Base-by-base conservation (phyloP, 2,113 vertebrate genomes). In the Scomber japonicus region DNA sequence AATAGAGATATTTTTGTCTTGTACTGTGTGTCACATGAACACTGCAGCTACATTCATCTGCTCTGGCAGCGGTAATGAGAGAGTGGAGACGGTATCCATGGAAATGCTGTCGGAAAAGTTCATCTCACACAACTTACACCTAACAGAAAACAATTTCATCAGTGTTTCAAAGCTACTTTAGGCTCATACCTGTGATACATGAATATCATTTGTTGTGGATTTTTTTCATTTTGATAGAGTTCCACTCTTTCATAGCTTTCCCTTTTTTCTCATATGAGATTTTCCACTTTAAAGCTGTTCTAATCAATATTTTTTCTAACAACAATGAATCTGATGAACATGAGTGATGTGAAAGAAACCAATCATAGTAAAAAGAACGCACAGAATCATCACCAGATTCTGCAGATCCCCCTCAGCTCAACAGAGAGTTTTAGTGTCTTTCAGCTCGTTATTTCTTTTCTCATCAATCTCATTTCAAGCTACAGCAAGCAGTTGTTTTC, bases 51-150 rank as follows among this genome's bases (percentile, higher is more conserved):
- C 65, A 81, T 75, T 87, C 77, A 76, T 80, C 76, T 60, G 62
- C 77, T 83, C 67, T 66, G 70, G 75, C 79, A 78, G 78, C 78
- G 62, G 71, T 85, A 80, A 77, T 56, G 35, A 76, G 69, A 78
- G 71, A 84, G 68, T 35, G 45, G 79, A 78, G 76, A 44, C 19
- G 3, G 89, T 92, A 88, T 86, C 91, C 90, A 91, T 91, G 88
- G 90, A 86, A 92, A 92, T 86, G 56, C 69, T 62, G 35, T 66
- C 14, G 11, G 69, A 78, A 81, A 83, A 79, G 63, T 89, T 86
- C 53, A 73, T 6, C 69, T 70, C 30, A 54, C 46, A 63, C 59
- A 71, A 62, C 31, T 67, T 71, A 7, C 70, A 75, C 64, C 57
- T 60, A 69, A 77, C 16, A 62, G 21, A 5, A 50, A 71, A 67